Evolutionary conservation across 2,113 vertebrate species (phyloP).

Genomic region (Haplochromis burtoni): DNA sequence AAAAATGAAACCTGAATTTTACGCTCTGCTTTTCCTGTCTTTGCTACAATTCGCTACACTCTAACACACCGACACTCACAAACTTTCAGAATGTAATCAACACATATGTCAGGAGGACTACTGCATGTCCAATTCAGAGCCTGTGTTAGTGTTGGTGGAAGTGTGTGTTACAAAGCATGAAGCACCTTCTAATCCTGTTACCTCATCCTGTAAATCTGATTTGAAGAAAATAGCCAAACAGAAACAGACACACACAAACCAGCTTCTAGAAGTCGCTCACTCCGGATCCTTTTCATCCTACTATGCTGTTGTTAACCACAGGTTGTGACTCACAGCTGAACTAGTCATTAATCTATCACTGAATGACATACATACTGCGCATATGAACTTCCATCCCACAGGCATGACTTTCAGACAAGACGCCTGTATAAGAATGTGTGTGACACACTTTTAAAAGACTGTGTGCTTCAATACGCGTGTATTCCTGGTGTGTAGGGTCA

Average conservation of each 20-base stretch:
- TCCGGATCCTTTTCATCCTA: neutral
- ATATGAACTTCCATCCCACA: neutral
- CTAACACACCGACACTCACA: neutral
- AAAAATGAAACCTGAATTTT: neutral
- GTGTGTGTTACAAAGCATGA: neutral
- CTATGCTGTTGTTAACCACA: slow-evolving; percentile 1
- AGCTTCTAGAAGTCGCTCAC: neutral
- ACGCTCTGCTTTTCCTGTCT: neutral
- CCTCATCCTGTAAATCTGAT: slow-evolving; percentile 27
- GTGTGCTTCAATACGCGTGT: slow-evolving; percentile 1
- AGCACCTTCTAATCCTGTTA: slow-evolving; percentile 11
- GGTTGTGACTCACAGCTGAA: neutral
- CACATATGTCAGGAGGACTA: neutral
- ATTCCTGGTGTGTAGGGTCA: slow-evolving; percentile 42
- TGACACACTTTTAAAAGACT: neutral
- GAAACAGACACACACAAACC: neutral
- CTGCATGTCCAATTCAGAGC: neutral
- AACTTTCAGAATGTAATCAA: neutral
- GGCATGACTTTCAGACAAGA: neutral
- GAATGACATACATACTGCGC: neutral
- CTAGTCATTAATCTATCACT: neutral
- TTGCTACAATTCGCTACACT: neutral
- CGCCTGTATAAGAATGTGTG: neutral
- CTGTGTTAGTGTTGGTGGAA: neutral
- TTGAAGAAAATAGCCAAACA: slow-evolving; percentile 19